Conservation (phyloP, 2,888 invertebrate species). For the Tridacna gigas region DNA sequence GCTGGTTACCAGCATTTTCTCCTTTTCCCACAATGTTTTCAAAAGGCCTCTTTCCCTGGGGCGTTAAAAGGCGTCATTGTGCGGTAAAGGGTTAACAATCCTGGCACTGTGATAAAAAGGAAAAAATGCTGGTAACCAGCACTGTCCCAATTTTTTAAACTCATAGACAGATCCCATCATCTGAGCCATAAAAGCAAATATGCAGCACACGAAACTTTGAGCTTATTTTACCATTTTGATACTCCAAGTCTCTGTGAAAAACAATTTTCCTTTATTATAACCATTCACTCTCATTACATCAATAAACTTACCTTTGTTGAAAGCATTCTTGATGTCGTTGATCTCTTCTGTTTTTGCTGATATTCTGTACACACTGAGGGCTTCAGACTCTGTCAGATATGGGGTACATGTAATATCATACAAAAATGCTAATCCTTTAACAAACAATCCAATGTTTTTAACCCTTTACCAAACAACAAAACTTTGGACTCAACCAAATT, state of each 20-base stretch:
- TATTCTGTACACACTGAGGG: constrained; percentile 89
- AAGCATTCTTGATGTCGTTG: constrained; percentile 86
- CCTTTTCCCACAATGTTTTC: constrained; percentile 9
- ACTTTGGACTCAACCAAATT: no score
- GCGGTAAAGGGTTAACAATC: not conserved
- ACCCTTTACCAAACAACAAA: no score
- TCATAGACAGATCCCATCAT: no score
- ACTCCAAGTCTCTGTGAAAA: no score
- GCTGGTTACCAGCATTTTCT: not conserved
- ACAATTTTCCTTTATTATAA: not conserved
- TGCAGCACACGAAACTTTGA: no score
- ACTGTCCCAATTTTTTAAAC: no score
- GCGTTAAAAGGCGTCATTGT: not conserved
- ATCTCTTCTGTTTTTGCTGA: constrained; percentile 88
- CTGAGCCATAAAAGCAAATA: no score
- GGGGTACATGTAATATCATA: not conserved
- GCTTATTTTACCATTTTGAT: no score
- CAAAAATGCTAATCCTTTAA: no score
- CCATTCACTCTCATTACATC: not conserved
- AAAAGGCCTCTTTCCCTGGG: not conserved
- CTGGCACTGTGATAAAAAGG: no score
- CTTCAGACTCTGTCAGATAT: constrained; percentile 85
- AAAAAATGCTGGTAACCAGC: no score
- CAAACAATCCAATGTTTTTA: no score
- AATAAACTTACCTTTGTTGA: constrained; percentile 77